Percentiles rank a stretch among this genome's conserved stretches.
Evolutionary conservation across 2,113 vertebrate genomes (phyloP).

Genomic region (Isurus oxyrinchus): DNA sequence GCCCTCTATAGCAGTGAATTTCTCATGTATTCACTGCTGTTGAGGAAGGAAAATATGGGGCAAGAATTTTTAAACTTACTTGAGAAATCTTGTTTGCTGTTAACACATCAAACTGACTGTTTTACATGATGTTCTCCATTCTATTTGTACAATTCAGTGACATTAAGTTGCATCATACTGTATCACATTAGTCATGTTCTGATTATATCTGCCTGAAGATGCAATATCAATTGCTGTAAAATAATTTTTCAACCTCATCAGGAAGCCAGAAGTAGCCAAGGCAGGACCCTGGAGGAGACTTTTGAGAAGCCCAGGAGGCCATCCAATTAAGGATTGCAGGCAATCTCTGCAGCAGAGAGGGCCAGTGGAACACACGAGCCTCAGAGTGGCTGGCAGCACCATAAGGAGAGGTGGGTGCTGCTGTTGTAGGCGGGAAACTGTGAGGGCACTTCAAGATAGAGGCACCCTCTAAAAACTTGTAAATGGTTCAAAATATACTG

Average conservation of each 20-base stretch:
- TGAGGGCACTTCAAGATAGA: too few species aligned
- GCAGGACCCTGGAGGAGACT: too few species aligned
- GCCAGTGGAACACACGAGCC: too few species aligned
- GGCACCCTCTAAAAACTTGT: too few species aligned
- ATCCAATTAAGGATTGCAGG: neutral
- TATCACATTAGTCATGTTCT: neutral
- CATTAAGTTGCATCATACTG: neutral
- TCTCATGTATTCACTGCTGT: too few species aligned
- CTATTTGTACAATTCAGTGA: neutral
- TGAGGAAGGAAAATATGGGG: neutral
- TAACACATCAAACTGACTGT: neutral
- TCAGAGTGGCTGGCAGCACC: too few species aligned
- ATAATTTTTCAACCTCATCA: neutral
- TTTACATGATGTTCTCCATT: neutral
- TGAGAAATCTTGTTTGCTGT: neutral
- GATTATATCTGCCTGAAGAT: neutral
- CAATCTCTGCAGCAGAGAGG: neutral
- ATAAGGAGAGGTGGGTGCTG: too few species aligned
- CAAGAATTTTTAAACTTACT: neutral
- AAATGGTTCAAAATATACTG: too few species aligned
- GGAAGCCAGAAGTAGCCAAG: too few species aligned
- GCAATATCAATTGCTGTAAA: neutral
- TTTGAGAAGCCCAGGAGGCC: too few species aligned
- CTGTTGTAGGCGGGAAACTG: too few species aligned
- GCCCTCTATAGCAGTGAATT: too few species aligned